Evolutionary conservation across 2,113 vertebrate species (phyloP).

Genomic region (Fregetta grallaria): DNA sequence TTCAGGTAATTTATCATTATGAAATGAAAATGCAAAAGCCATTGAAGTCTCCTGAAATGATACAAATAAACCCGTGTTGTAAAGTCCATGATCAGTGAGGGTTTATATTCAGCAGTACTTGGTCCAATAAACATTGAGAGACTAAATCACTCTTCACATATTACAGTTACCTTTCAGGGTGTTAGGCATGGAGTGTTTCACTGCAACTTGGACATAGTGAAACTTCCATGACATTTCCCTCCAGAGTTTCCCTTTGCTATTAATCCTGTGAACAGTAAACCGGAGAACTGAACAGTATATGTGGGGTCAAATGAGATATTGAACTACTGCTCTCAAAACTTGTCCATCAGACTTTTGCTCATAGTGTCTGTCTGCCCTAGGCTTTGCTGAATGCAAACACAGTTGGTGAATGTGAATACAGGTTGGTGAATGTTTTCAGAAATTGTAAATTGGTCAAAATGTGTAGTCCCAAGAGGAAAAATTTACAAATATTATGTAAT

Average conservation of each 20-base stretch:
- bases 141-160: slow-evolving; percentile 1
- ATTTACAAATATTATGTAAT: background rate
- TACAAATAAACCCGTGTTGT: slow-evolving; percentile 1
- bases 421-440: background rate
- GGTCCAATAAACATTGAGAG: background rate
- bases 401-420: background rate
- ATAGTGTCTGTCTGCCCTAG: background rate
- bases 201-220: background rate
- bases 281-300: background rate
- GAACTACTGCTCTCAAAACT: background rate
- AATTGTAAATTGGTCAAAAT: background rate
- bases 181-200: background rate
- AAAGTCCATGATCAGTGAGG: slow-evolving; percentile 2
- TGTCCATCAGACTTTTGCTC: background rate
- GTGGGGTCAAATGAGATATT: background rate
- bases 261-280: background rate
- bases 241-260: background rate
- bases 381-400: background rate
- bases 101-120: background rate
- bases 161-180: background rate
- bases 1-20: slow-evolving; percentile 57
- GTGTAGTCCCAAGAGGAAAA: background rate
- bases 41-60: background rate
- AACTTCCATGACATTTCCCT: background rate
- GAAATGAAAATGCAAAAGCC: slow-evolving; percentile 44